Base-by-base conservation (phyloP, 2,888 invertebrate genomes). In the Gari tellinella region DNA sequence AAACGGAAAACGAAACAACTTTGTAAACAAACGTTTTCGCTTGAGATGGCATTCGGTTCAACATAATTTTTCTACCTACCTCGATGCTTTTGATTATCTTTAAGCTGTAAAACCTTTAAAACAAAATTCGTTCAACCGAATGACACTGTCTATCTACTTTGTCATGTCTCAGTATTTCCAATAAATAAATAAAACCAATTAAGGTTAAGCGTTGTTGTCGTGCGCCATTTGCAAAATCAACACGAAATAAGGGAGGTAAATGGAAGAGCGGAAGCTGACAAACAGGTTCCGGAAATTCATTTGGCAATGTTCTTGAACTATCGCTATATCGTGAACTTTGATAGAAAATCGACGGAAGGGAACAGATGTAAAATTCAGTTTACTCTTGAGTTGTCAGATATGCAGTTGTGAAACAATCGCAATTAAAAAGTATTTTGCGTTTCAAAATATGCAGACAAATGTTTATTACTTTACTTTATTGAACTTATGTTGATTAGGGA, bases 141-240 rank as follows among this genome's bases (percentile, higher is more conserved):
- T 31, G n/a, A 37, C 43, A 53, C 5, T 31, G 26, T 3, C 15
- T 57, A 45, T 17, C 31, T 23, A 8, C 14, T 15, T 19, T 60
- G 60, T 21, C 60, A 60, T 38, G n/a, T 43, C 43, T 8, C n/a
- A 43, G 7, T 43, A 8, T 43, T 43, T 17, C 4, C 5, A 8
- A 15, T 4, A 19, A 43, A 19, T 43, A 43, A 43, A 8, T 31
- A 7, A 7, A 10, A n/a, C n/a, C 10, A 31, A 7, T 31, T 31
- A 43, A 17, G 19, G 43, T 43, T 15, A 43, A 43, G 19, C 19
- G 43, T 8, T 49, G 21, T 43, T 61, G 40, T 25, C 64, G 68
- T 74, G 74, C 76, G 76, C 72, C 76, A 77, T 77, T 77, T 77
- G 72, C 68, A 77, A 48, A 51, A 55, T 49, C n/a, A 41, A n/a